Conservation (phyloP, 2,797 vertebrate genomes). For the Xerus rutilus region DNA sequence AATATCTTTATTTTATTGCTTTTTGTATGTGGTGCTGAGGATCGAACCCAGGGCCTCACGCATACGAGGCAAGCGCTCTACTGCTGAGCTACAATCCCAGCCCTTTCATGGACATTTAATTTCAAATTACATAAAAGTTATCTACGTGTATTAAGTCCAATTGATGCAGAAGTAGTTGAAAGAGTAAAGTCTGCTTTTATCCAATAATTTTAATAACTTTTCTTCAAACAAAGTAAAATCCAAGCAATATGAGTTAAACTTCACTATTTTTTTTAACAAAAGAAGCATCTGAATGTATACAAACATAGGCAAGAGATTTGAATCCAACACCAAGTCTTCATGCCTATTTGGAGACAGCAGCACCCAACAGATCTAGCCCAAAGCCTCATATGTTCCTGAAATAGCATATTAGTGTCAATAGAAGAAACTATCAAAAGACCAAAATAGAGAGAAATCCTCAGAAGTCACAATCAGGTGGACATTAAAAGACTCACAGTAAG, state of each 20-base stretch:
- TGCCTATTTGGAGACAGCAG: background rate
- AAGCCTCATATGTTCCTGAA: conserved; percentile 39
- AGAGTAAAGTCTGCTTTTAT: background rate
- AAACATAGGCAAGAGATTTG: conserved; percentile 5
- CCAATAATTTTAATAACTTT: conserved; percentile 23
- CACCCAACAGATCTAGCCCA: conserved; percentile 39
- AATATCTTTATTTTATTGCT: no score
- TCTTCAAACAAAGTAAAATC: conserved; percentile 58
- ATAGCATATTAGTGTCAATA: background rate
- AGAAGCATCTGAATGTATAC: background rate
- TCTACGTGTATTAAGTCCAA: background rate
- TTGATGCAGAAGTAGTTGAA: background rate
- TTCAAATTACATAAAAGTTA: background rate
- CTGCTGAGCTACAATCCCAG: no score
- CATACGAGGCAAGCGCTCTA: no score
- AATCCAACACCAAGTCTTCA: background rate
- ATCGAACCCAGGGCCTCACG: no score
- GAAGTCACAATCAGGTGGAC: conserved; percentile 74
- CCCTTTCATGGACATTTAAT: background rate
- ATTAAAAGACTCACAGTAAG: conserved; percentile 66
- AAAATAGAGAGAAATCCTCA: conserved; percentile 39
- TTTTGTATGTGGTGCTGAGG: no score
- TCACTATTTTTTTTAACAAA: background rate
- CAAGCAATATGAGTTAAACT: background rate
- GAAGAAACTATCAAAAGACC: background rate